phyloP scores from a whole-genome alignment of 1,140 invertebrate genomes.

The Scaptomyza graminum region DNA sequence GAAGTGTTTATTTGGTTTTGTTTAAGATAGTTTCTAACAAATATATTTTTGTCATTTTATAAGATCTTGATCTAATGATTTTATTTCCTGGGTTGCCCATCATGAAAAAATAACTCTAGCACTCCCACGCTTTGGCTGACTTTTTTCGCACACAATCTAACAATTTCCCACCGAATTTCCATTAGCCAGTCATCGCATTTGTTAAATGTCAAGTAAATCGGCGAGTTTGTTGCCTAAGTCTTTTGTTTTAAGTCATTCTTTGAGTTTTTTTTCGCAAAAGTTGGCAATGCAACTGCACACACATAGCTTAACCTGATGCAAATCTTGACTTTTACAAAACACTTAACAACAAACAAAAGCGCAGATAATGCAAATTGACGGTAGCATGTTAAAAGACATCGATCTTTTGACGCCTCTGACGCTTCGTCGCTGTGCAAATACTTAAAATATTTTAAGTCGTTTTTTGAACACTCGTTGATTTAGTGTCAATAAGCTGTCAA shows the following conservation, averaged over 20 bases:
- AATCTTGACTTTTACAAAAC: constrained; percentile 47
- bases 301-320: constrained; percentile 40
- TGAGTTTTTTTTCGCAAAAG: constrained; percentile 6
- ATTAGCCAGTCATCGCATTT: constrained; percentile 2
- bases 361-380: constrained; percentile 47
- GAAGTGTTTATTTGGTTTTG: too few species aligned
- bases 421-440: constrained; percentile 8
- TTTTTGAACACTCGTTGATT: constrained; percentile 32
- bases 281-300: constrained; percentile 18
- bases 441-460: constrained; percentile 38
- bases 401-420: constrained; percentile 55
- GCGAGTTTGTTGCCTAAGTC: constrained; percentile 51
- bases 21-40: too few species aligned
- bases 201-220: constrained; percentile 25
- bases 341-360: constrained; percentile 31
- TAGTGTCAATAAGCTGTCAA: constrained; percentile 78
- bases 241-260: constrained; percentile 57
- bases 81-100: too few species aligned
- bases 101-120: too few species aligned
- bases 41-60: not conserved
- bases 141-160: not conserved
- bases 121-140: too few species aligned
- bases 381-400: constrained; percentile 65
- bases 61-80: not conserved
- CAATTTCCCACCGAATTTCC: not conserved